phyloP scores from a whole-genome alignment of 2,113 vertebrate genomes.

The Chionodraco myersi region DNA sequence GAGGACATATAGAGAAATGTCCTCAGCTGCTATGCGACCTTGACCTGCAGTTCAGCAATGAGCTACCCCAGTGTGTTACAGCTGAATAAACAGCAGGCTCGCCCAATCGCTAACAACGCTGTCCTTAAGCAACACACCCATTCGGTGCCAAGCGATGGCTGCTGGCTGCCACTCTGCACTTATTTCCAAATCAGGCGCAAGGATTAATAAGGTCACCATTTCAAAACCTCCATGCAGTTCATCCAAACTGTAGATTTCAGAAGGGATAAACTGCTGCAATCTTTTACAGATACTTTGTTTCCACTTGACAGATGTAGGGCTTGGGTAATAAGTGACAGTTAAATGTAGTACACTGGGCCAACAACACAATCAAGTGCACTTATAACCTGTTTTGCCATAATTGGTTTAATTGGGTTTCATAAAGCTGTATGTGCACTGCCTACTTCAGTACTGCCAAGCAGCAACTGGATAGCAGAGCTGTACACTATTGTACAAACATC shows the following conservation, averaged over 20 bases:
- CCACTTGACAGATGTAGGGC: conserved; percentile 37
- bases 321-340: not conserved
- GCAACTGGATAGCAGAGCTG: not conserved
- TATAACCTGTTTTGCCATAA: not conserved
- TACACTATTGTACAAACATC: not conserved
- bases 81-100: conserved; percentile 34
- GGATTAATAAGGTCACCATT: conserved; percentile 30
- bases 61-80: conserved; percentile 26
- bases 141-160: conserved; percentile 33
- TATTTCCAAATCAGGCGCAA: conserved; percentile 63
- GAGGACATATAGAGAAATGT: conserved; percentile 13
- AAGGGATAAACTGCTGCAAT: conserved; percentile 37
- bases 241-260: conserved; percentile 33
- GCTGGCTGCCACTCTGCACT: conserved; percentile 43
- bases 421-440: not conserved
- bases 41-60: conserved; percentile 17
- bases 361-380: conserved; percentile 8
- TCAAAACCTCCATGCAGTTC: conserved; percentile 43
- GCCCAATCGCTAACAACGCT: conserved; percentile 3
- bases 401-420: not conserved
- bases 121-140: conserved; percentile 53
- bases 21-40: conserved; percentile 32
- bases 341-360: not conserved
- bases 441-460: not conserved
- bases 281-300: conserved; percentile 36